phyloP scores from a whole-genome alignment of 2,113 vertebrate genomes.

The Salvelinus fontinalis region DNA sequence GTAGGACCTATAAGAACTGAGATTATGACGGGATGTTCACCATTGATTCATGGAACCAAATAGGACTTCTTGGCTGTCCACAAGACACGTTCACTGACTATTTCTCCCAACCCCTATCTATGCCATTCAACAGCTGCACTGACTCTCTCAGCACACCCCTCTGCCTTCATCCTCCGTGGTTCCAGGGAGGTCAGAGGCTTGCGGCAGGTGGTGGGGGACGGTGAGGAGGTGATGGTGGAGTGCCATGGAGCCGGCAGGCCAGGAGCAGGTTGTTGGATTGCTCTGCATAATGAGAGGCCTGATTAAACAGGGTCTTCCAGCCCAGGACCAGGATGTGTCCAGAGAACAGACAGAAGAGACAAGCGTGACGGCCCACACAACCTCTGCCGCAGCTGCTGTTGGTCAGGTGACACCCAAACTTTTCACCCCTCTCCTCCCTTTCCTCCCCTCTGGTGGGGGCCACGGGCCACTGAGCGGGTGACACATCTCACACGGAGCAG shows the following conservation, averaged over 20 bases:
- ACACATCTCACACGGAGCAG: constrained; percentile 36
- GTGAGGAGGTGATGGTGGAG: background rate
- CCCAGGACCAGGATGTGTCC: constrained; percentile 43
- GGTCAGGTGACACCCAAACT: constrained; percentile 43
- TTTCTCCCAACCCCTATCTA: background rate
- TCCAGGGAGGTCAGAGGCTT: constrained; percentile 66
- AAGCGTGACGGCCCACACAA: constrained; percentile 48
- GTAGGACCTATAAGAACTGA: too few species aligned
- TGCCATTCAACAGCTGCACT: constrained; percentile 22
- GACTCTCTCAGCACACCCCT: constrained; percentile 62
- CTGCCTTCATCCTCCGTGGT: constrained; percentile 40
- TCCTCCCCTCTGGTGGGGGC: background rate
- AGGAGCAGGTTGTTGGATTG: constrained; percentile 17
- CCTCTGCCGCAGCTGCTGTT: constrained; percentile 43
- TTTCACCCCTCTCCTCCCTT: background rate
- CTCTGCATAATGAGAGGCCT: constrained; percentile 69
- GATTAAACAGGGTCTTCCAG: constrained; percentile 65
- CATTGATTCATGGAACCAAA: background rate
- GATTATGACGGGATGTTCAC: too few species aligned
- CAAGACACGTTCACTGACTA: background rate
- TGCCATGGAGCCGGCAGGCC: constrained; percentile 19
- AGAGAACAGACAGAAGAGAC: constrained; percentile 44
- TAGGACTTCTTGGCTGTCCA: background rate
- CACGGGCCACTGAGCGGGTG: constrained; percentile 16
- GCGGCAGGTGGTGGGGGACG: constrained; percentile 45